These are phyloP conservation scores for Syrphus vitripennis DNA, from an alignment of 2,888 invertebrate genomes.

Conservation along the genomic window DNA sequence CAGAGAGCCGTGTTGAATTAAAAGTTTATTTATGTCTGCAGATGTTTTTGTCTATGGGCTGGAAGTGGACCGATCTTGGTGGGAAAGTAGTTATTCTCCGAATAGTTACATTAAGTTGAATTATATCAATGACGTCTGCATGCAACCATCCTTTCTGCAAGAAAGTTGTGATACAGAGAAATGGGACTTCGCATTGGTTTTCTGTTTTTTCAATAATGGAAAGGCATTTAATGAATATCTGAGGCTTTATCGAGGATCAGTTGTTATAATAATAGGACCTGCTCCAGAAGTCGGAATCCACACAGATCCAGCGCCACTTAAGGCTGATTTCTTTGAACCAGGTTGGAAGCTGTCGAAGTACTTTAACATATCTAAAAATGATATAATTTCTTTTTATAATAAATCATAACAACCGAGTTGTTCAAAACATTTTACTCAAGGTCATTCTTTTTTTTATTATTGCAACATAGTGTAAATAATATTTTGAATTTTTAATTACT, in stretches of 20 bases:
- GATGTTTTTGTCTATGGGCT: constrained; percentile 86
- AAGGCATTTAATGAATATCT: constrained; percentile 87
- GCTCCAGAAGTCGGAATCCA: constrained; percentile 84
- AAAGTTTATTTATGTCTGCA: constrained; percentile 76
- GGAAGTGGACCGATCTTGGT: constrained; percentile 91
- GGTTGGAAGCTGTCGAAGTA: constrained; percentile 83
- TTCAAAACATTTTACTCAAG: neutral
- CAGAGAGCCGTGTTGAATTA: neutral
- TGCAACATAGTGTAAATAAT: neutral
- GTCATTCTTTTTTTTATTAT: neutral
- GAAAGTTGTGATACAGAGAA: constrained; percentile 78
- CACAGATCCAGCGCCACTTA: constrained; percentile 88
- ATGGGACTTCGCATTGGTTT: constrained; percentile 84
- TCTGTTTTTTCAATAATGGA: constrained; percentile 91
- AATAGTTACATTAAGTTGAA: constrained; percentile 86
- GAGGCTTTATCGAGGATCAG: constrained; percentile 84
- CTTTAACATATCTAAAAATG: constrained; percentile 84
- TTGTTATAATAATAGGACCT: constrained; percentile 90
- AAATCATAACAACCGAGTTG: constrained; percentile 62
- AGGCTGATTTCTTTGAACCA: constrained; percentile 81
- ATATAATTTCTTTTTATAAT: constrained; percentile 86
- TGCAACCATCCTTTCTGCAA: constrained; percentile 79
- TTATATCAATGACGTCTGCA: constrained; percentile 81
- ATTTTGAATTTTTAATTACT: constrained; percentile 80
- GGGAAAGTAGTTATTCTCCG: constrained; percentile 89